phyloP scores from a whole-genome alignment of 1,140 invertebrate species.

The Tetragonula clypearis region DNA sequence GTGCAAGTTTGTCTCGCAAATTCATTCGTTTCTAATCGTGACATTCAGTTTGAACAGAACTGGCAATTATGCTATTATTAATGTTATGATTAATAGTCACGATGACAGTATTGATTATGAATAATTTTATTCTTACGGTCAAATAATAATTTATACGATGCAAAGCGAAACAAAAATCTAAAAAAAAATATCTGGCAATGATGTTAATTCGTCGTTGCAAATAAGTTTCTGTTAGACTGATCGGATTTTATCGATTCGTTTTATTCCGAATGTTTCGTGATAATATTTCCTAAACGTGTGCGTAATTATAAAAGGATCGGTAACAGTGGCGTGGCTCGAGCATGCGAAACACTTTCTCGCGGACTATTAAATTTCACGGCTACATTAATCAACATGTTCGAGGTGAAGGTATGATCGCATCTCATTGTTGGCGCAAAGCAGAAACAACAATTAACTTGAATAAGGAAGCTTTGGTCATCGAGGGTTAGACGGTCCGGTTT shows the following conservation, averaged over 20 bases:
- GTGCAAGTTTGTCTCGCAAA: neutral
- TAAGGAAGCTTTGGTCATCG: constrained; percentile 41
- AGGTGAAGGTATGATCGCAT: constrained; percentile 49
- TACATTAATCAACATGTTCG: constrained; percentile 51
- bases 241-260: neutral
- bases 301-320: neutral
- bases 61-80: neutral
- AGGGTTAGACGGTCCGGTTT: constrained; percentile 53
- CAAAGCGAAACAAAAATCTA: neutral
- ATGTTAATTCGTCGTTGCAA: neutral
- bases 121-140: neutral
- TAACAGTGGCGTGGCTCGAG: constrained; percentile 7
- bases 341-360: constrained; percentile 53
- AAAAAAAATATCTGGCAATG: too few relatives aligned
- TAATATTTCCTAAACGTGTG: neutral
- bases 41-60: neutral
- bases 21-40: constrained; percentile 5
- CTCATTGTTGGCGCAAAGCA: constrained; percentile 54
- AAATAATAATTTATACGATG: neutral
- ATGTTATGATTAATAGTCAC: neutral
- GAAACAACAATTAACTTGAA: constrained; percentile 57
- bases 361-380: constrained; percentile 64
- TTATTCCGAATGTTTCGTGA: neutral
- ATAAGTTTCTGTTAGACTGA: neutral
- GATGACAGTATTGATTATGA: neutral